A percentile compares a stretch with the other conserved stretches of the same genome.
Evolutionary conservation across 1,140 invertebrate species (phyloP).

Genomic region (Chrysomallon squamiferum): DNA sequence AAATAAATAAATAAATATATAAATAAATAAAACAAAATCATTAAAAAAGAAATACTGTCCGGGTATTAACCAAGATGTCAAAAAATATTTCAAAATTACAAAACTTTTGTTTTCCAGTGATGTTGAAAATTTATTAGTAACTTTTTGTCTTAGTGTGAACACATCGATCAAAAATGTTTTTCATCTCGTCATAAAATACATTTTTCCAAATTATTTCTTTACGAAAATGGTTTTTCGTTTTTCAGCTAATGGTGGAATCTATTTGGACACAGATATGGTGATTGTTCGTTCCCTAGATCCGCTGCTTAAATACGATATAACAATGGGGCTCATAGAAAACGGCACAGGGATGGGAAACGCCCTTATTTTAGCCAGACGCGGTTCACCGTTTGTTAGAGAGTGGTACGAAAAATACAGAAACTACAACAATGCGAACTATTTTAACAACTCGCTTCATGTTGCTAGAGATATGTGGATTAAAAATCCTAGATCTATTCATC

Average conservation of each 20-base stretch:
- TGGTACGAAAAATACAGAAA: slow-evolving; percentile 20
- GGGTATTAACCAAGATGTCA: too few relatives aligned
- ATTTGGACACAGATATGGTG: slow-evolving; percentile 23
- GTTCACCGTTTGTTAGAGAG: slow-evolving; percentile 18
- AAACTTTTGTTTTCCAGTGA: too few relatives aligned
- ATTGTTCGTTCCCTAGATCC: slow-evolving; percentile 9
- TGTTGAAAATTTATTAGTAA: not conserved
- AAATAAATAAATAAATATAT: too few relatives aligned
- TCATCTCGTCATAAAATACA: not conserved
- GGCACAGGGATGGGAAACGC: slow-evolving; percentile 31
- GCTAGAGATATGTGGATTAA: slow-evolving; percentile 23
- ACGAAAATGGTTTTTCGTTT: not conserved
- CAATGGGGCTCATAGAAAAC: slow-evolving; percentile 25
- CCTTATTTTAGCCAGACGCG: slow-evolving; percentile 16
- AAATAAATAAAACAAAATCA: too few relatives aligned
- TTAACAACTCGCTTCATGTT: slow-evolving; percentile 23
- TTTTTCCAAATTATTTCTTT: not conserved
- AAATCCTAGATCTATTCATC: slow-evolving; percentile 14
- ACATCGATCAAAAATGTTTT: not conserved
- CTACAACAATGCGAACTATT: slow-evolving; percentile 18
- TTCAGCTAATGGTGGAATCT: slow-evolving; percentile 19
- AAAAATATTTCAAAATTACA: too few relatives aligned
- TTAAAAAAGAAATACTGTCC: too few relatives aligned
- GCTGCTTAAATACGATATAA: slow-evolving; percentile 11
- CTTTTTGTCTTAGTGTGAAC: not conserved